Evolutionary conservation across 2,797 vertebrate species (phyloP), one percentile per base, ranked within the genome.

Genomic region (Percopsis omiscomaycus): DNA sequence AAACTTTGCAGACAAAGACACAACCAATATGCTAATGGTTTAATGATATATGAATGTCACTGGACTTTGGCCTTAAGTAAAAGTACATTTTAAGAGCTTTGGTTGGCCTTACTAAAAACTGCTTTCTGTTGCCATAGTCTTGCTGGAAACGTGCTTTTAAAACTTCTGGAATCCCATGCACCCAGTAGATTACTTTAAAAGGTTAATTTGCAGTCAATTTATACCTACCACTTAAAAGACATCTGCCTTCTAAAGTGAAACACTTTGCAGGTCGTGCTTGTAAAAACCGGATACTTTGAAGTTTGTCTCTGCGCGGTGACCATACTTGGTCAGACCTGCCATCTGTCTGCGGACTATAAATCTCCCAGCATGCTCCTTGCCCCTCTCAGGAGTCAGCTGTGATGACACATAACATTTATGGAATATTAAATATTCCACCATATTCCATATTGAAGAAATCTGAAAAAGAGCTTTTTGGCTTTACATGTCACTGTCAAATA

Each of bases 301-400:
- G 30, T n/a, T 56, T 66, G 49, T 49, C 28, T 16, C 48, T 45
- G 6, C 22, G 22, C 30, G 29, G 15, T 22, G 9, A 52, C 64
- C 64, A 59, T 59, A 66, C 64, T 66, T 59, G 64, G 64, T 59
- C 64, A 66, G 37, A 59, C 11, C 51, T 32, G 8, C 8, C 44
- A 37, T 13, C 14, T 16, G 13, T 4, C 30, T 27, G 8, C 6
- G n/a, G 47, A 6, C 15, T 37, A 45, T 58, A 66, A 58, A 66
- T 66, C 47, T 55, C 48, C 29, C 62, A 55, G n/a, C 13, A 58
- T 32, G 28, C 47, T 57, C 30, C 27, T 27, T 55, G n/a, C 16
- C 47, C 28, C 52, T 49, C 27, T 49, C 16, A 5, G 27, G 46
- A 30, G 12, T 51, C 15, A 14, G 13, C 15, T 51, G 50, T 28